These are phyloP conservation scores for Stenichneumon culpator DNA, from an alignment of 2,888 invertebrate species.

Conservation along the genomic window DNA sequence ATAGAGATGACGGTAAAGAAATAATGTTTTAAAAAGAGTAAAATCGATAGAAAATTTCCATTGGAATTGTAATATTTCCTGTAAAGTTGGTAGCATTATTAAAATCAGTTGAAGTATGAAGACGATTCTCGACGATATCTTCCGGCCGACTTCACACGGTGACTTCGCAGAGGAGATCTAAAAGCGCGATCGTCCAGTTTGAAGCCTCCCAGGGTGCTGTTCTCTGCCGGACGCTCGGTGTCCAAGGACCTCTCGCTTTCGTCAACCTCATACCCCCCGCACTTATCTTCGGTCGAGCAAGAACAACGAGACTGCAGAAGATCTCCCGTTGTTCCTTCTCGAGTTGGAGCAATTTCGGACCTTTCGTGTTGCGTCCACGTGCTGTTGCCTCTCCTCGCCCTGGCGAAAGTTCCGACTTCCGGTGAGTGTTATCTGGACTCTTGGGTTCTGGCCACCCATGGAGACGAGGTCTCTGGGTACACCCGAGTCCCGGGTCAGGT, in stretches of 20 bases:
- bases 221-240: conserved; percentile 15
- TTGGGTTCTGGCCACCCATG: conserved; percentile 55
- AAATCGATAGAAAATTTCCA: background rate
- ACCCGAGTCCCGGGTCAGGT: conserved; percentile 49
- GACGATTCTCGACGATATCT: background rate
- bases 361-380: conserved; percentile 58
- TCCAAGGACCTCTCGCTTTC: conserved; percentile 37
- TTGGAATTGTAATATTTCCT: background rate
- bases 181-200: conserved; percentile 25
- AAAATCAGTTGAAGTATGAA: conserved; percentile 9
- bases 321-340: conserved; percentile 28
- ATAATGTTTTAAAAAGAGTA: background rate
- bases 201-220: conserved; percentile 38
- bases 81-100: conserved; percentile 22
- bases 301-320: conserved; percentile 41
- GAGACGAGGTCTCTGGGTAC: conserved; percentile 35
- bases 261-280: conserved; percentile 33
- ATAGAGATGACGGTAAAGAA: background rate
- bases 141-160: conserved; percentile 19
- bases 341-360: conserved; percentile 48
- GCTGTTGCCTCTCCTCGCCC: conserved; percentile 38
- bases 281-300: conserved; percentile 42
- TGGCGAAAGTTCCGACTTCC: conserved; percentile 62
- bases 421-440: conserved; percentile 57
- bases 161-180: conserved; percentile 42